Evolutionary conservation across 2,797 vertebrate genomes (phyloP).

Genomic region (Lagothrix lagotricha): DNA sequence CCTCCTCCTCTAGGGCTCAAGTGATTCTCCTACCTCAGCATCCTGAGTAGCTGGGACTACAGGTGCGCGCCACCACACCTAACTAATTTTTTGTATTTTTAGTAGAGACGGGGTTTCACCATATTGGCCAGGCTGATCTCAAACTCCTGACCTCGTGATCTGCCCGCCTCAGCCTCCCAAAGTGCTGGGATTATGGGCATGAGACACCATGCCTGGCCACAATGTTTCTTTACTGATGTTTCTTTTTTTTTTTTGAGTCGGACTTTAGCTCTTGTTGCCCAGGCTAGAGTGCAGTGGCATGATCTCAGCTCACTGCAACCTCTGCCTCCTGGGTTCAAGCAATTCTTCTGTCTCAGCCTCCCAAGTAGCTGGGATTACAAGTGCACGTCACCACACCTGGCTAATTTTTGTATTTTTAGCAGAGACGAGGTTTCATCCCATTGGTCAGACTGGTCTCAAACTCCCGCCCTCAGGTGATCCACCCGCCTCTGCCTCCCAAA

Average conservation of each 20-base stretch:
- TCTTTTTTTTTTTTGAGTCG: neutral
- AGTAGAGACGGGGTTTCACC: neutral
- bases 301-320: neutral
- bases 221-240: neutral
- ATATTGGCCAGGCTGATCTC: neutral
- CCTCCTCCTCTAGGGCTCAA: no score
- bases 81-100: neutral
- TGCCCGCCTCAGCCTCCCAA: neutral
- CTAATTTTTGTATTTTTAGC: neutral
- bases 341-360: neutral
- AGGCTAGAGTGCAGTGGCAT: neutral
- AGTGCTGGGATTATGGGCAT: neutral
- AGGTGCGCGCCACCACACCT: neutral
- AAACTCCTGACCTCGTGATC: neutral
- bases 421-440: neutral
- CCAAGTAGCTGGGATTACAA: neutral
- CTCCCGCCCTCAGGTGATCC: neutral
- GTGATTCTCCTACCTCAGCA: neutral
- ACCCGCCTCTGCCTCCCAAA: neutral
- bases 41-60: neutral
- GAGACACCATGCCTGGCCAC: neutral
- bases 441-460: neutral
- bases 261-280: neutral
- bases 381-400: neutral
- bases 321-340: neutral